phyloP scores from a whole-genome alignment of 2,113 vertebrate genomes.

The Riparia riparia region DNA sequence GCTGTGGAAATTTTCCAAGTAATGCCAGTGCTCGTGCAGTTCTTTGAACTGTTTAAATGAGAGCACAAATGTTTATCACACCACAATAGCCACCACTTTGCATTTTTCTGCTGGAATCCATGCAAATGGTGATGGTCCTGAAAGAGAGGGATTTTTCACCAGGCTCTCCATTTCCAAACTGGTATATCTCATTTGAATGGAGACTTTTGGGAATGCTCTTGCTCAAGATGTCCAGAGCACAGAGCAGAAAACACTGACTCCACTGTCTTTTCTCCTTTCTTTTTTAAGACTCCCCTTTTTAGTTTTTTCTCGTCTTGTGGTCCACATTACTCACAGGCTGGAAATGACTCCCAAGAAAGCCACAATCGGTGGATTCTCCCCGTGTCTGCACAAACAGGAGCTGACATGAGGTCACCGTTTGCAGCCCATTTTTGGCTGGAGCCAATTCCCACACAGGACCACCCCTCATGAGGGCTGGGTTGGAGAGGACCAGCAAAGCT shows the following conservation, averaged over 20 bases:
- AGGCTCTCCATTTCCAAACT: neutral
- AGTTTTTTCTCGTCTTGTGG: constrained; percentile 34
- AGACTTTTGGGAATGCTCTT: neutral
- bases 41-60: neutral
- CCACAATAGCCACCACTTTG: neutral
- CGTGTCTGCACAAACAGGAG: constrained; percentile 60
- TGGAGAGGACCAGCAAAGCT: neutral
- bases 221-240: neutral
- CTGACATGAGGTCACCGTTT: neutral
- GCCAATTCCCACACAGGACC: neutral
- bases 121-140: neutral
- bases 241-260: constrained; percentile 7
- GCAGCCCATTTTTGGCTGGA: neutral
- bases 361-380: constrained; percentile 49
- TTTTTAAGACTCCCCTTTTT: constrained; percentile 25
- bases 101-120: neutral
- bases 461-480: neutral
- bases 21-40: neutral
- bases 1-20: neutral
- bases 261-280: constrained; percentile 18
- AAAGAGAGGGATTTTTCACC: neutral
- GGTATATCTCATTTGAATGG: neutral
- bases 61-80: neutral
- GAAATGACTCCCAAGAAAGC: constrained; percentile 44
- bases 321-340: constrained; percentile 48